Evolutionary conservation across 2,113 vertebrate species (phyloP), one percentile per base, ranked within the genome.

Genomic region (Ardeotis arabs): DNA sequence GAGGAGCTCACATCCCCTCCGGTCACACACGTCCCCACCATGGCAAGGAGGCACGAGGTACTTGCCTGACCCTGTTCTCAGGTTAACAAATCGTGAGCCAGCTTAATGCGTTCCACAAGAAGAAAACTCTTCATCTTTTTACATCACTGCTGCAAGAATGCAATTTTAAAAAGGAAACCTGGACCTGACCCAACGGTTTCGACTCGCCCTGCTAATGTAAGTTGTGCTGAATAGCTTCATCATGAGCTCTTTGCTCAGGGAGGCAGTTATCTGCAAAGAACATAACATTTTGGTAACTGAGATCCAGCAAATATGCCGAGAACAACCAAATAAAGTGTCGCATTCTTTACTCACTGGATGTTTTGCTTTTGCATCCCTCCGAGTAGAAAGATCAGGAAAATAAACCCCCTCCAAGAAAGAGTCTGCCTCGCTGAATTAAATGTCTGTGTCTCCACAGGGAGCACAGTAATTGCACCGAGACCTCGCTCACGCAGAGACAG

Each of bases 391-490:
- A 95, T n/a, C n/a, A 90, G 78, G 84, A 95, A 96, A 97, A 95
- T 50, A 93, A 87, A 81, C 33, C 25, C 64, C 47, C 82, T 88
- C 50, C 55, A 93, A 92, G 90, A 72, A 86, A 64, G 56, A 69
- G 81, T n/a, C 73, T 81, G 87, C 67, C 45, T 84, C 44, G 12
- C 75, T 44, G 68, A 97, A 93, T 93, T 93, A 90, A 97, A 93
- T 67, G 84, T 41, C 78, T 91, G 50, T 55, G 75, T 74, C 97
- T 96, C 96, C 87, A 72, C 67, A 53, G 96, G 95, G 89, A 94
- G 72, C 87, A 76, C 44, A 82, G 67, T 96, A 97, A 97, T 96
- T 96, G 94, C 74, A 79, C 70, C 0, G 13, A 96, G 94, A 91
- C 87, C 74, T 87, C 2, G 0, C 31, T 96, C 94, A 94, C 0